Evolutionary conservation across 2,113 vertebrate genomes (phyloP), one percentile per base, ranked within the genome.

Genomic region (Oryzias javanicus): DNA sequence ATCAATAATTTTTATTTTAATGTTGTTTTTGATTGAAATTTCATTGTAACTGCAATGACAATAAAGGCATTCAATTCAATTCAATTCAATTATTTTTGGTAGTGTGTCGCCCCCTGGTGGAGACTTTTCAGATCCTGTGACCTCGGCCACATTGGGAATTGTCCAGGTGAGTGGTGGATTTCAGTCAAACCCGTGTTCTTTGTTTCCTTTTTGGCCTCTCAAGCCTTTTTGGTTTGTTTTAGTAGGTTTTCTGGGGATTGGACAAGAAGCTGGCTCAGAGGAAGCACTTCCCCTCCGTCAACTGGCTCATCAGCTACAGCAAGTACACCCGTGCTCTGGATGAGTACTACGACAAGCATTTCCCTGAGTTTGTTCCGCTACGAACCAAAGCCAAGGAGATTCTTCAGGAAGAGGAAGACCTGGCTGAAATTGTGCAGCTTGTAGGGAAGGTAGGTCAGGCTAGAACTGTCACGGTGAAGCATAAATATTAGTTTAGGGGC

Each of bases 261-360:
- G 97, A 98, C 90, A 99, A 99, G 89, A 98, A 99, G 82, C 86
- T 99, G 84, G 97, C 97, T 25, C 96, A 99, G 73, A 93, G 97
- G 55, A 99, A 99, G 77, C 97, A 99, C 79, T 98, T 98, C 84
- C 97, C 97, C 0, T 98, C 97, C 20, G 97, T 98, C 14, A 98
- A 99, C 80, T 99, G 97, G 96, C 91, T 99, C 47, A 99, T 99
- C 83, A 99, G 97, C 82, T 99, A 99, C 90, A 99, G 97, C 90
- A 99, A 99, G 67, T 99, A 99, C 84, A 97, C 92, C 0, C 91
- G 96, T 55, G 94, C 97, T 1, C 89, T 99, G 83, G 97, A 99
- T 0, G 96, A 98, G 77, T 94, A 99, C 78, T 99, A 99, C 0
- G 96, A 99, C 89, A 98, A 96, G 65, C 94, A 98, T 84, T 98